Evolutionary conservation across 2,888 invertebrate species (phyloP).

Genomic region (Hedya salicella): DNA sequence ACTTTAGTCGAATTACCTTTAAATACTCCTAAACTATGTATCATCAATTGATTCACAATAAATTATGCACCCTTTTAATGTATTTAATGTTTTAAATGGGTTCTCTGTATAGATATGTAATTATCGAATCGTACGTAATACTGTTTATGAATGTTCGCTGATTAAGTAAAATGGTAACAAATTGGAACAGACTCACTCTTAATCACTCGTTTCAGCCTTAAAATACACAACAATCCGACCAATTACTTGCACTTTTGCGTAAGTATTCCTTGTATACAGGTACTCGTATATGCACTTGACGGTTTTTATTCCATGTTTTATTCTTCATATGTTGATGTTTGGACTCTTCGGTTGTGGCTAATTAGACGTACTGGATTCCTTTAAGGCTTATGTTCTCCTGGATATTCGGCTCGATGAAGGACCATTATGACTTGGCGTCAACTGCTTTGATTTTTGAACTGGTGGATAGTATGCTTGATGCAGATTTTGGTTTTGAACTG

Average conservation of each 20-base stretch:
- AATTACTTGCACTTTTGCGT: background rate
- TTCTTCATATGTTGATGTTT: background rate
- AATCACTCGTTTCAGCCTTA: conserved; percentile 14
- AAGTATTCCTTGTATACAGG: background rate
- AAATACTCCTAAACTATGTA: too few relatives aligned
- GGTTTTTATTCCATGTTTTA: background rate
- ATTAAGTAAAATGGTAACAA: background rate
- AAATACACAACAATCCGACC: background rate
- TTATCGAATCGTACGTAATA: too few relatives aligned
- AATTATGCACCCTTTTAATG: too few relatives aligned
- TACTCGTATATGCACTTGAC: background rate
- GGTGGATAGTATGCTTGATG: too few relatives aligned
- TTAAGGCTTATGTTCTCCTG: background rate
- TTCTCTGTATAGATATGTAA: too few relatives aligned
- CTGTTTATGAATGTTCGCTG: too few relatives aligned
- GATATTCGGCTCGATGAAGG: background rate
- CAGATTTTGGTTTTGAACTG: too few relatives aligned
- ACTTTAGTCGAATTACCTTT: too few relatives aligned
- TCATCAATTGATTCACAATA: too few relatives aligned
- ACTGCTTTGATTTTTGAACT: too few relatives aligned
- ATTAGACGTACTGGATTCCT: background rate
- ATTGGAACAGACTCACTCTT: conserved; percentile 23
- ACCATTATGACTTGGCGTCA: background rate
- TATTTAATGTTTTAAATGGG: too few relatives aligned
- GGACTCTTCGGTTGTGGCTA: background rate